Evolutionary conservation across 2,888 invertebrate genomes (phyloP).

Genomic region (Spodoptera picta): DNA sequence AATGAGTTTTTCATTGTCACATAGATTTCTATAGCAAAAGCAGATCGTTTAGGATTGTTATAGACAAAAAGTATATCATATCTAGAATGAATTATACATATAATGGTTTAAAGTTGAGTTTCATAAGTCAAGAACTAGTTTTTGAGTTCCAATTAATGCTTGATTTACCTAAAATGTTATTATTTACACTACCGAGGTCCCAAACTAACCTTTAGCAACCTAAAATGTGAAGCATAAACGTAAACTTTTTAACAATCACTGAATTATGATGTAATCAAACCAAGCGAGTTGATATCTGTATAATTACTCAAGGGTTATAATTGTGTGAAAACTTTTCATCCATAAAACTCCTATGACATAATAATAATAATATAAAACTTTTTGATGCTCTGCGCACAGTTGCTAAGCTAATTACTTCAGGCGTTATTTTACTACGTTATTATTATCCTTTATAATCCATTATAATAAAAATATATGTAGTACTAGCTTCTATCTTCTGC

Average conservation of each 20-base stretch:
- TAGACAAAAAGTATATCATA: too few relatives aligned
- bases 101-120: too few relatives aligned
- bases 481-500: too few relatives aligned
- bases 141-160: too few relatives aligned
- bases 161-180: neutral
- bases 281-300: slow-evolving; percentile 11
- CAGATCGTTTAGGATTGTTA: too few relatives aligned
- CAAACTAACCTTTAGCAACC: neutral
- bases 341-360: slow-evolving; percentile 13
- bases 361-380: slow-evolving; percentile 5
- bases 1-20: too few relatives aligned
- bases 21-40: too few relatives aligned
- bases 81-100: too few relatives aligned
- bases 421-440: slow-evolving; percentile 6
- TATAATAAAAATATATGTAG: too few relatives aligned
- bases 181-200: neutral
- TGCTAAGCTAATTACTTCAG: slow-evolving; percentile 16
- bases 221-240: slow-evolving; percentile 1
- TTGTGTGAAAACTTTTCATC: slow-evolving; percentile 9
- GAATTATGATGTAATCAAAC: slow-evolving; percentile 17
- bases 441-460: slow-evolving; percentile 1
- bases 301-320: slow-evolving; percentile 8
- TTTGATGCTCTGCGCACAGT: slow-evolving; percentile 5
- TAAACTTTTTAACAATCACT: slow-evolving; percentile 18
- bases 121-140: too few relatives aligned